A percentile compares a stretch with the other conserved stretches of the same genome.
Evolutionary conservation across 2,888 invertebrate genomes (phyloP).

Genomic region (Melanchra persicariae): DNA sequence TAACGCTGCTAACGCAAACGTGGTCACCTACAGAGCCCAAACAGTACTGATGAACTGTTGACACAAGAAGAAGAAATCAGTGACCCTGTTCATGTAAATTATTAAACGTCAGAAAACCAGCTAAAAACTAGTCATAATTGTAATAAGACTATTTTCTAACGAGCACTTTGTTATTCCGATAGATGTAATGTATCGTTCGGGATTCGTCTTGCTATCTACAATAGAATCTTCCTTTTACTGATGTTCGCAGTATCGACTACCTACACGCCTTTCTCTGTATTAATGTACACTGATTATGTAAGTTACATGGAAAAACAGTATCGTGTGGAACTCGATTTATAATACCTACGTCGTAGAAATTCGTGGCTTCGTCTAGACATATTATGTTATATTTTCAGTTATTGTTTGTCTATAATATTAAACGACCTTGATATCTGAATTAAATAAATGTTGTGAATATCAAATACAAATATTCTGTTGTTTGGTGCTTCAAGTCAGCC

Average conservation of each 20-base stretch:
- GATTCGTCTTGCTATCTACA: slow-evolving; percentile 9
- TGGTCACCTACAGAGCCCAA: too few species aligned
- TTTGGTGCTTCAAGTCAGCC: neutral
- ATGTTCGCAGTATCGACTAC: neutral
- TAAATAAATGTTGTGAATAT: neutral
- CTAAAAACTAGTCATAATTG: neutral
- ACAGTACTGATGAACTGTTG: too few species aligned
- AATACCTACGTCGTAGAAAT: neutral
- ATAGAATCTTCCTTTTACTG: slow-evolving; percentile 3
- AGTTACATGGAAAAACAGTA: neutral
- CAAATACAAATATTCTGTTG: neutral
- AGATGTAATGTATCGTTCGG: slow-evolving; percentile 9
- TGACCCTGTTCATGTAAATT: neutral
- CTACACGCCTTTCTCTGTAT: neutral
- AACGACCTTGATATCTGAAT: neutral
- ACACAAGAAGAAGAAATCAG: too few species aligned
- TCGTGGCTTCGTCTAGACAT: slow-evolving; percentile 26
- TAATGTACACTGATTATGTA: neutral
- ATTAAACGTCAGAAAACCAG: neutral
- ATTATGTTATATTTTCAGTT: slow-evolving; percentile 5
- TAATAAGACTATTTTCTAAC: slow-evolving; percentile 12
- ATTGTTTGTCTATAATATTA: neutral
- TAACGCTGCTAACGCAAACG: too few species aligned
- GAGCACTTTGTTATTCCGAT: slow-evolving; percentile 18
- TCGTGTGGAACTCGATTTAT: neutral